Base-by-base conservation (phyloP, 2,113 vertebrate genomes). In the Pungitius pungitius region DNA sequence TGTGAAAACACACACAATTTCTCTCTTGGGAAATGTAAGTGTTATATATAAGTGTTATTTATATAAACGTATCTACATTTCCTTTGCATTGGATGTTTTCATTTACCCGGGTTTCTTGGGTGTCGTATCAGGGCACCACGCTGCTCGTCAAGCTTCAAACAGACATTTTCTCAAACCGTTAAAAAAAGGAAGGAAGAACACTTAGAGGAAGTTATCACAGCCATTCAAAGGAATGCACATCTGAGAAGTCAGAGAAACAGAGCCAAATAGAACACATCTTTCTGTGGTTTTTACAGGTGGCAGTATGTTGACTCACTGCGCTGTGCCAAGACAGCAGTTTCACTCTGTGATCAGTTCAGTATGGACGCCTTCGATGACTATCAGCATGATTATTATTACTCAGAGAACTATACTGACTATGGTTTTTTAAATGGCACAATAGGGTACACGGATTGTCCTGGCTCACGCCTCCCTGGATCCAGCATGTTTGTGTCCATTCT, bases 241-340 rank as follows among this genome's bases (percentile, higher is more conserved):
- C 10, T 52, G 47, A 33, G 2, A 0, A 10, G 26, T 1, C 11
- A 72, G 66, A 69, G 62, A 62, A 62, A 61, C 65, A 55, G 2
- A 33, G 86, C 91, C 95, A 95, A 93, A 84, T 92, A 90, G 76
- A 94, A 95, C 80, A 13, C 86, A 26, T 83, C 75, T 65, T 85
- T 91, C 73, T 91, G 90, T 90, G 88, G 89, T 90, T 91, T 66
- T 33, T 35, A 69, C 20, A 26, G 24, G 24, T 15, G 7, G 52
- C 64, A 68, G 62, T 26, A 7, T 61, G 24, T 30, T 56, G 51
- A 60, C 33, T 35, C 69, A 74, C 67, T 77, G 73, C 68, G 10
- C 59, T 51, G 49, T 71, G 47, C 20, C 60, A 63, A 40, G 6
- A 45, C 61, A 75, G 57, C 74, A 72, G 68, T 62, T 69, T 64